phyloP scores from a whole-genome alignment of 2,888 invertebrate genomes.

The Lathronympha strigana region DNA sequence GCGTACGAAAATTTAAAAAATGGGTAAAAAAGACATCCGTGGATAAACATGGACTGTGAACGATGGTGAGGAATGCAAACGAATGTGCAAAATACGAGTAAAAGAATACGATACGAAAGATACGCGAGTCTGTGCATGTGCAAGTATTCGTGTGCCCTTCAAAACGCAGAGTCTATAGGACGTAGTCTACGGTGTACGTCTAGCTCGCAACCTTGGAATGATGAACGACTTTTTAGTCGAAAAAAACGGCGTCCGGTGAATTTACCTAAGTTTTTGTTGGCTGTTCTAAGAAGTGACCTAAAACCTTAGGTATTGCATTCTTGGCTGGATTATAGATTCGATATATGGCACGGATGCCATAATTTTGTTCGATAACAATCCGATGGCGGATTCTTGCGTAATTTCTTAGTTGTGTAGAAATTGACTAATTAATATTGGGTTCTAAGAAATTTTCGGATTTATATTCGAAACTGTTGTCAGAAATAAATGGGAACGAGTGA shows the following conservation, averaged over 20 bases:
- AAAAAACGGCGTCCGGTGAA: conserved; percentile 78
- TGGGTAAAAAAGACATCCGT: too few species aligned
- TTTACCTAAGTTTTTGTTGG: conserved; percentile 80
- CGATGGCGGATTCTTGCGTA: conserved; percentile 53
- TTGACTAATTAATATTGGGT: conserved; percentile 48
- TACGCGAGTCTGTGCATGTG: background rate
- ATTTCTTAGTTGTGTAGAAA: conserved; percentile 26
- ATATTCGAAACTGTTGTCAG: background rate
- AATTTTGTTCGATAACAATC: conserved; percentile 76
- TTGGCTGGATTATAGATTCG: conserved; percentile 64
- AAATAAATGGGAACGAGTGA: background rate
- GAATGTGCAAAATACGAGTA: too few species aligned
- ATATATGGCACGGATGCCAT: conserved; percentile 72
- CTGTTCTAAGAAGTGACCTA: conserved; percentile 74
- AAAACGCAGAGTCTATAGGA: background rate
- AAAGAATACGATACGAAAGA: too few species aligned
- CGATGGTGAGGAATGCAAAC: too few species aligned
- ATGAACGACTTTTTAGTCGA: conserved; percentile 77
- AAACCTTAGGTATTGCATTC: conserved; percentile 49
- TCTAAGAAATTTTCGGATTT: conserved; percentile 14
- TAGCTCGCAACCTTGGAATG: conserved; percentile 77
- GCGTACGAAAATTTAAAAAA: too few species aligned
- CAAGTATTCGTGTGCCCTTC: background rate
- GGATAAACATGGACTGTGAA: too few species aligned
- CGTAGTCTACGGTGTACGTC: conserved; percentile 61